Percentiles rank a stretch among this genome's conserved stretches.
Evolutionary conservation across 2,113 vertebrate genomes (phyloP).

Genomic region (Nerophis ophidion): DNA sequence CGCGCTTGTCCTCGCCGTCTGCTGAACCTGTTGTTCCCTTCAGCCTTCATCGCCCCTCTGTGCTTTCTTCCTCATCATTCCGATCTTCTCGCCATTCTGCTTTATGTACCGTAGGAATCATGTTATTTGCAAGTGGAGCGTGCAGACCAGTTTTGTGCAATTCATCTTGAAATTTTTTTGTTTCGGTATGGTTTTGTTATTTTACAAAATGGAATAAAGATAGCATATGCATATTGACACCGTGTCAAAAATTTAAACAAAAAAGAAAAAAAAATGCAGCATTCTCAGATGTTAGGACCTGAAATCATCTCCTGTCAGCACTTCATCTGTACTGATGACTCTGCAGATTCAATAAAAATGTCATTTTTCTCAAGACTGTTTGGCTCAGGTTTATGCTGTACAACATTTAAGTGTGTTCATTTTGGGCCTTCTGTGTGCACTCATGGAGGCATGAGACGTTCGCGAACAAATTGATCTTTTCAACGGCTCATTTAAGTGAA

Average conservation of each 20-base stretch:
- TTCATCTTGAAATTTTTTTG: slow-evolving; percentile 56
- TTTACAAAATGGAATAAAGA: slow-evolving; percentile 46
- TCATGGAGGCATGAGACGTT: too few species aligned
- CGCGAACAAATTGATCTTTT: too few species aligned
- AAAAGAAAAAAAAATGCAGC: slow-evolving; percentile 21
- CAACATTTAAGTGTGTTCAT: not conserved
- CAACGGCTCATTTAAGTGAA: too few species aligned
- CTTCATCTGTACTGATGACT: slow-evolving; percentile 71
- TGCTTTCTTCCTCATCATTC: slow-evolving; percentile 43
- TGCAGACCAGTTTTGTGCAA: slow-evolving; percentile 60
- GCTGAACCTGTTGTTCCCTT: slow-evolving; percentile 27
- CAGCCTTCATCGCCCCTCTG: slow-evolving; percentile 32
- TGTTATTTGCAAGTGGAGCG: slow-evolving; percentile 56
- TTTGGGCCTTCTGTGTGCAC: not conserved
- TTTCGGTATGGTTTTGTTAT: slow-evolving; percentile 62
- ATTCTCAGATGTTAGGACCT: slow-evolving; percentile 57
- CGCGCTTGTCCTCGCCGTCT: slow-evolving; percentile 22
- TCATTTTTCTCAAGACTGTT: slow-evolving; percentile 64
- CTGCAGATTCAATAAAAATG: slow-evolving; percentile 75
- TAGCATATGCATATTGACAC: slow-evolving; percentile 57
- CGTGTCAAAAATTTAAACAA: slow-evolving; percentile 40
- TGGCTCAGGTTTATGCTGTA: not conserved
- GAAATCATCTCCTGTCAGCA: slow-evolving; percentile 69
- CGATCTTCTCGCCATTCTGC: slow-evolving; percentile 57
- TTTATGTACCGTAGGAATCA: slow-evolving; percentile 56